Percentiles rank a stretch among this genome's conserved stretches.
These are phyloP conservation scores for Aurelia aurita complex sp. Pacific DNA, from an alignment of 30 jellyfish, hydroid and myxozoan species.

Conservation along the genomic window DNA sequence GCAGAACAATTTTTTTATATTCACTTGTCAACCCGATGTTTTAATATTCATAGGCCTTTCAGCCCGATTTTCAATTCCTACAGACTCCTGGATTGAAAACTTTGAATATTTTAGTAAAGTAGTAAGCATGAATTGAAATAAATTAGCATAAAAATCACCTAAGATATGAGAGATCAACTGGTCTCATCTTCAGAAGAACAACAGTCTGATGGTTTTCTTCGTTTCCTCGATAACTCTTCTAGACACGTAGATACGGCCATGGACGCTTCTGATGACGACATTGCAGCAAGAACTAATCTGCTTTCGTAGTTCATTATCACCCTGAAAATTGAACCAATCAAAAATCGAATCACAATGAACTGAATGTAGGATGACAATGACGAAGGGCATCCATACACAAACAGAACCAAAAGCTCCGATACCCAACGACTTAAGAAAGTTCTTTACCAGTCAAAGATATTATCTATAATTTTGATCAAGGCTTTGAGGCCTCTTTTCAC, in stretches of 20 bases:
- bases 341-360: too few relatives aligned
- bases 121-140: slow-evolving; percentile 28
- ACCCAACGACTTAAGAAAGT: background rate
- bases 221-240: slow-evolving; percentile 67
- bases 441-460: background rate
- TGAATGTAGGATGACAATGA: too few relatives aligned
- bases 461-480: too few relatives aligned
- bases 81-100: too few relatives aligned
- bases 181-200: slow-evolving; percentile 19
- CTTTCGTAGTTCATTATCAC: slow-evolving; percentile 51
- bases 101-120: too few relatives aligned
- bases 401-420: background rate
- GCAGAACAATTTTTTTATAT: too few relatives aligned
- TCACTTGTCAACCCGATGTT: too few relatives aligned
- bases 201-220: slow-evolving; percentile 56
- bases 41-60: too few relatives aligned
- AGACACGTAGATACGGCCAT: slow-evolving; percentile 80
- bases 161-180: slow-evolving; percentile 18
- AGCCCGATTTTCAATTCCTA: too few relatives aligned
- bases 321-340: slow-evolving; percentile 30
- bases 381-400: background rate
- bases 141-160: slow-evolving; percentile 37
- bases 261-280: slow-evolving; percentile 97
- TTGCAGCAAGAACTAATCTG: slow-evolving; percentile 74
- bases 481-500: too few relatives aligned